phyloP scores from a whole-genome alignment of 1,140 invertebrate genomes.

The Neodiprion fabricii region DNA sequence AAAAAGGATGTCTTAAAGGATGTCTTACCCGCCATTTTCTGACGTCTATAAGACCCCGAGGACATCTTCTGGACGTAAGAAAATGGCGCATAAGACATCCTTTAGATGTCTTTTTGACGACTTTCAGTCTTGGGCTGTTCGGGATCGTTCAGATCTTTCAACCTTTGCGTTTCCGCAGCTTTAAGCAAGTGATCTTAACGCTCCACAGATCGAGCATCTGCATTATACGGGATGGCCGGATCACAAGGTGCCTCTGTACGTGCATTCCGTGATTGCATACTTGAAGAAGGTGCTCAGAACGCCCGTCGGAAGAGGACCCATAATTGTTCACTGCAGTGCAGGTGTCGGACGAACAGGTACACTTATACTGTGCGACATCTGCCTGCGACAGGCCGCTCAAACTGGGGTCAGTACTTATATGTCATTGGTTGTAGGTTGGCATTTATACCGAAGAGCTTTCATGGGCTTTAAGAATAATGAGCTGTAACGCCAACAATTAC shows the following conservation, averaged over 20 bases:
- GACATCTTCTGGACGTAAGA: no score
- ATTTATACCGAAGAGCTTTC: no score
- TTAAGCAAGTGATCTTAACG: not conserved
- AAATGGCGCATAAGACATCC: no score
- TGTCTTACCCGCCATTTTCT: no score
- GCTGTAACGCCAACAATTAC: no score
- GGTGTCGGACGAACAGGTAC: constrained; percentile 76
- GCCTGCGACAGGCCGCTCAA: constrained; percentile 39
- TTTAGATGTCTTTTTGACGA: no score
- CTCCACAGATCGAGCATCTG: constrained; percentile 87
- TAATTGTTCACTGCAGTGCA: constrained; percentile 82
- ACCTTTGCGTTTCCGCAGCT: not conserved
- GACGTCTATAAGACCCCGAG: no score
- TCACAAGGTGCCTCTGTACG: constrained; percentile 82
- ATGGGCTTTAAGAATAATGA: no score
- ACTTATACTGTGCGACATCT: constrained; percentile 65
- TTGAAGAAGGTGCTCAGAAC: constrained; percentile 68
- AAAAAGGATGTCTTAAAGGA: no score
- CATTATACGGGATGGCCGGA: constrained; percentile 99
- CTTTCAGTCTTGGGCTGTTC: constrained; percentile 24
- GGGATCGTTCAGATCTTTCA: not conserved
- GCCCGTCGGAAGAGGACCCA: constrained; percentile 84
- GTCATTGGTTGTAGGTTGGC: not conserved
- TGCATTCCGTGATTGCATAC: constrained; percentile 72
- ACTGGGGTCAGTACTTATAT: constrained; percentile 34